Percentiles rank a stretch among this genome's conserved stretches.
Evolutionary conservation across 2,888 invertebrate genomes (phyloP).

Genomic region (Masnerella sp.): DNA sequence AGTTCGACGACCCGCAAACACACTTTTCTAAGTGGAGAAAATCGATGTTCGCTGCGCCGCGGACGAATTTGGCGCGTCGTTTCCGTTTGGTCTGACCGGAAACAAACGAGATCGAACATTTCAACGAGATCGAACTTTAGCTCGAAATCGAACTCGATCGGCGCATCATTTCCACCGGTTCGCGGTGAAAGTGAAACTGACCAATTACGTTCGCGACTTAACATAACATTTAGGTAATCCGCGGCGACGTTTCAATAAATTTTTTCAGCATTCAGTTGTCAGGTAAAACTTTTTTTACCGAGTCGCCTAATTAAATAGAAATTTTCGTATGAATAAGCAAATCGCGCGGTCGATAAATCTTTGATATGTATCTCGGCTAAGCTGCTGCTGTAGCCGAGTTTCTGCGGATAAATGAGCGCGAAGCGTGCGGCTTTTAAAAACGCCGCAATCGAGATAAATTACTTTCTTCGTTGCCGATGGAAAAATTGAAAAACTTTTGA

Average conservation of each 20-base stretch:
- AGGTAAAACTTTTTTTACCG: conserved; percentile 1
- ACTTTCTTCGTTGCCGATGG: too few species aligned
- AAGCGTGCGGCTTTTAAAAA: too few species aligned
- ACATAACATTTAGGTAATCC: conserved; percentile 26
- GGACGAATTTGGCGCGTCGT: background rate
- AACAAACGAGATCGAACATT: conserved; percentile 19
- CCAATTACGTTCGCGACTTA: conserved; percentile 17
- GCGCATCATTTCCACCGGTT: conserved; percentile 11
- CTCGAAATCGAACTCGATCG: conserved; percentile 16
- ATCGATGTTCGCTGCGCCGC: conserved; percentile 36
- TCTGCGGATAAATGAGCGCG: background rate
- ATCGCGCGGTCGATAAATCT: conserved; percentile 18
- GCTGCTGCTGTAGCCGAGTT: background rate
- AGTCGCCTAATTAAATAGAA: conserved; percentile 7
- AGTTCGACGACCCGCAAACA: conserved; percentile 57
- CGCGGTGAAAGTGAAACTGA: conserved; percentile 23
- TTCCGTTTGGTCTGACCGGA: conserved; percentile 4
- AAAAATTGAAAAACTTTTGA: too few species aligned
- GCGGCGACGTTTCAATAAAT: conserved; percentile 14
- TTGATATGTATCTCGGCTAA: conserved; percentile 11
- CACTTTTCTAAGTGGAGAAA: conserved; percentile 44
- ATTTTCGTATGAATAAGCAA: conserved; percentile 14
- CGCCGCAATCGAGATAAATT: too few species aligned
- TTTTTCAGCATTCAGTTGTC: conserved; percentile 22
- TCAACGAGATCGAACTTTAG: too few species aligned